Conservation (phyloP, 2,888 invertebrate species). For the Druceiella hillmani region DNA sequence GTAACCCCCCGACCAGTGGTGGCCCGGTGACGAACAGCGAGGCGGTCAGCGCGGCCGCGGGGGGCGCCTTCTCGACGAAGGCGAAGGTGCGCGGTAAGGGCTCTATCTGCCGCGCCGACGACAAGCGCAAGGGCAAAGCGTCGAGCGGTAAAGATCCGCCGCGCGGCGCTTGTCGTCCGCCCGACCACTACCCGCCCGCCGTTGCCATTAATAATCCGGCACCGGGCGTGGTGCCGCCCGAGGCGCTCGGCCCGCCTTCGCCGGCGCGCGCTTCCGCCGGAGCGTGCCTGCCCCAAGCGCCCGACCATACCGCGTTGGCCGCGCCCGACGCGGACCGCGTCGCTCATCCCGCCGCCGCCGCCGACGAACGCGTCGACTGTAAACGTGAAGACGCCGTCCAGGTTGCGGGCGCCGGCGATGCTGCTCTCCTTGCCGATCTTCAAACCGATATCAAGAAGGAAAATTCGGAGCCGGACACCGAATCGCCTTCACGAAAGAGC, state of each 20-base stretch:
- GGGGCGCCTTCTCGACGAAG: conserved; percentile 44
- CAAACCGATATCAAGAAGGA: conserved; percentile 47
- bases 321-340: conserved; percentile 25
- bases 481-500: conserved; percentile 22
- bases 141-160: conserved; percentile 14
- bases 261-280: conserved; percentile 65
- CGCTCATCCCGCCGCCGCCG: too few species aligned
- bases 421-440: conserved; percentile 21
- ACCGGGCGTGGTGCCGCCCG: conserved; percentile 23
- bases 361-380: conserved; percentile 13
- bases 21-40: conserved; percentile 45
- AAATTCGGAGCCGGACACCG: conserved; percentile 41
- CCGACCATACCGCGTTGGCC: conserved; percentile 35
- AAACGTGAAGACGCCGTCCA: conserved; percentile 21
- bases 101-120: conserved; percentile 31
- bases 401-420: conserved; percentile 37
- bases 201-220: conserved; percentile 17
- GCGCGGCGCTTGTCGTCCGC: conserved; percentile 4
- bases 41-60: conserved; percentile 40
- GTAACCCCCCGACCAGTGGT: conserved; percentile 80
- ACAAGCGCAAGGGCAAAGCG: too few species aligned
- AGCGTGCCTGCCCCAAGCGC: conserved; percentile 58
- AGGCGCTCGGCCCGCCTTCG: conserved; percentile 57
- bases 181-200: too few species aligned
- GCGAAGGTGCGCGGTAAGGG: conserved; percentile 43